Percentiles rank a stretch among this genome's conserved stretches.
Conservation (phyloP, 2,888 invertebrate genomes). For the Antitype chi region DNA sequence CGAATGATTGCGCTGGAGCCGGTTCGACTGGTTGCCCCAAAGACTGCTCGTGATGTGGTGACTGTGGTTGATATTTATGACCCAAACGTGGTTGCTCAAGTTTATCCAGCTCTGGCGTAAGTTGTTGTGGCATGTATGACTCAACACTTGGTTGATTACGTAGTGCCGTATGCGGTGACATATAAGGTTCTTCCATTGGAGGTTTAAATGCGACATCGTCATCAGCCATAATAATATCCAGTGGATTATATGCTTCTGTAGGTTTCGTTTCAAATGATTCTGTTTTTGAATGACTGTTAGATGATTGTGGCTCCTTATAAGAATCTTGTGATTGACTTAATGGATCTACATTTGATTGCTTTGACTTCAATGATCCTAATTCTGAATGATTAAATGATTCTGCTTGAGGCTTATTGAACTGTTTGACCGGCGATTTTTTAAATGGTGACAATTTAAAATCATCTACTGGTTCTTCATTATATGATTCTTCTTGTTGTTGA, state of each 20-base stretch:
- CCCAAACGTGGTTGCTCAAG: background rate
- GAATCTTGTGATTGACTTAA: conserved; percentile 20
- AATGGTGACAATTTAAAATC: background rate
- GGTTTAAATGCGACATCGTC: conserved; percentile 20
- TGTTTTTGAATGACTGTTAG: background rate
- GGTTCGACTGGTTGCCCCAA: background rate
- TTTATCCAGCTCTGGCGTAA: conserved; percentile 2
- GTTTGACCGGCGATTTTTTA: background rate
- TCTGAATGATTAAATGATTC: conserved; percentile 16
- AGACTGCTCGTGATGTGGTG: background rate
- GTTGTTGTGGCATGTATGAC: background rate
- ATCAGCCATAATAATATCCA: conserved; percentile 44
- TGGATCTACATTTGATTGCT: conserved; percentile 5
- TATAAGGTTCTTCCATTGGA: conserved; percentile 13
- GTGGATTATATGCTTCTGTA: conserved; percentile 31
- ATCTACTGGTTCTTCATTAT: background rate
- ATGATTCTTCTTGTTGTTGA: conserved; percentile 6
- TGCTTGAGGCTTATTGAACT: background rate
- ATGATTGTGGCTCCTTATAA: background rate
- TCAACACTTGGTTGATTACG: conserved; percentile 8
- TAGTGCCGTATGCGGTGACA: background rate
- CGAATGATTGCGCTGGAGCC: background rate
- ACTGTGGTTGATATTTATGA: conserved; percentile 4
- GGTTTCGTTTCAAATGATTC: conserved; percentile 16
- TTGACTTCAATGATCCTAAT: conserved; percentile 1